A percentile compares a stretch with the other conserved stretches of the same genome.
phyloP scores from a whole-genome alignment of 2,797 vertebrate genomes.

The Pseudochirops cupreus region DNA sequence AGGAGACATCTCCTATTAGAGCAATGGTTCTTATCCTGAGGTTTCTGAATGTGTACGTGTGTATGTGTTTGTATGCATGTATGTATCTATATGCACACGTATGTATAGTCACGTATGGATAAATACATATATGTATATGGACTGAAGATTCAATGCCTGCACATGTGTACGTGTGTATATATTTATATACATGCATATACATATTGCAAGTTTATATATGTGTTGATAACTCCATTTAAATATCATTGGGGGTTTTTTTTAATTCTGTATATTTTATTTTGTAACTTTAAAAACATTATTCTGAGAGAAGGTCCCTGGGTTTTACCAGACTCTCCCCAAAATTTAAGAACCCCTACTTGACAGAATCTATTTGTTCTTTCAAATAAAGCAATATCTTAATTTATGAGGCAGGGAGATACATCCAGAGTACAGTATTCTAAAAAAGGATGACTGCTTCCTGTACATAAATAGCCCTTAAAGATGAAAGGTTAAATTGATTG shows the following conservation, averaged over 20 bases:
- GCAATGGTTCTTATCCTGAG: background rate
- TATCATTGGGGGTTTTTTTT: background rate
- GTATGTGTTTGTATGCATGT: background rate
- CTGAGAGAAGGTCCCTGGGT: background rate
- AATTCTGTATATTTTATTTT: background rate
- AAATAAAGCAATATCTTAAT: constrained; percentile 39
- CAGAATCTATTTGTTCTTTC: background rate
- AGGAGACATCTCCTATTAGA: background rate
- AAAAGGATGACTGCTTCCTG: constrained; percentile 25
- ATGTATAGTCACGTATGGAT: background rate
- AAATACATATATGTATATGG: accelerated
- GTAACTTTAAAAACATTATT: background rate
- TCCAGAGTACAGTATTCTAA: constrained; percentile 1
- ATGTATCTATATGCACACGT: background rate
- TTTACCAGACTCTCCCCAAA: background rate
- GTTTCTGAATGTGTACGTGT: background rate
- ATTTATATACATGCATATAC: background rate
- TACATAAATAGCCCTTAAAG: constrained; percentile 25
- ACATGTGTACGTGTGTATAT: background rate
- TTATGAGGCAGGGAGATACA: constrained; percentile 20
- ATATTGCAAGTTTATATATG: background rate
- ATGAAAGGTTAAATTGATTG: constrained; percentile 48
- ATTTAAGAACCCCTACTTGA: background rate
- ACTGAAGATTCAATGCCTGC: too few species aligned
- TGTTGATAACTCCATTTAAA: background rate